phyloP scores from a whole-genome alignment of 2,888 invertebrate genomes.

The Vannuccia rotundouncinata region DNA sequence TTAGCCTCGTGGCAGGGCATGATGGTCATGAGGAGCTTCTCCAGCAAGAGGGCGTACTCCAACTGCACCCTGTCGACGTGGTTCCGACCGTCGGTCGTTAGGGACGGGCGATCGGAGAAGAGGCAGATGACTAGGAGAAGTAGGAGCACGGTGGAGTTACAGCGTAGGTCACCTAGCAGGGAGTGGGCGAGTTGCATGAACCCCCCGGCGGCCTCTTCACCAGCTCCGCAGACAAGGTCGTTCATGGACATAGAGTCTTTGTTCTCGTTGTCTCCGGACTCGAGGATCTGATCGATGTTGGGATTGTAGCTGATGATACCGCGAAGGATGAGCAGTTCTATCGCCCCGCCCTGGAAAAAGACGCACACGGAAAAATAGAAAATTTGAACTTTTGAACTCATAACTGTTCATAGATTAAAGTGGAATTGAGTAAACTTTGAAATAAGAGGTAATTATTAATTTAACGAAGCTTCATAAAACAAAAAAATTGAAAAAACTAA shows the following conservation, averaged over 20 bases:
- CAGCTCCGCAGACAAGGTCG: constrained; percentile 18
- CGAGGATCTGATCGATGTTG: constrained; percentile 79
- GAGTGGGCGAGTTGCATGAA: constrained; percentile 25
- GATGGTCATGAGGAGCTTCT: constrained; percentile 52
- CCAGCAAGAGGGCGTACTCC: constrained; percentile 52
- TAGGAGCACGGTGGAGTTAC: constrained; percentile 82
- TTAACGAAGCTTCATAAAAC: no score
- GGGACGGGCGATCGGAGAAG: constrained; percentile 71
- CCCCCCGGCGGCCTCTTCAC: constrained; percentile 12
- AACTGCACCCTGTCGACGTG: constrained; percentile 54
- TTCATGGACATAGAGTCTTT: constrained; percentile 22
- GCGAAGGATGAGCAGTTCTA: constrained; percentile 88
- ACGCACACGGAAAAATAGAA: no score
- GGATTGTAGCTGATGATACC: constrained; percentile 87
- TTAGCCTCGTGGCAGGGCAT: constrained; percentile 47
- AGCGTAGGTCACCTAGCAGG: constrained; percentile 72
- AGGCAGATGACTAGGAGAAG: constrained; percentile 83
- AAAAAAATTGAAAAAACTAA: no score
- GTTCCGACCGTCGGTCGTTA: constrained; percentile 58
- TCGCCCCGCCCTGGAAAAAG: constrained; percentile 82
- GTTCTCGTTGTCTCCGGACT: constrained; percentile 59
- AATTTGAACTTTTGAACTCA: no score
- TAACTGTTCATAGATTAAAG: no score
- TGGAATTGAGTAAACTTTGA: no score
- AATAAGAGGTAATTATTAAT: no score